Base-by-base conservation (phyloP, 2,888 invertebrate genomes). In the Orthosia gothica region DNA sequence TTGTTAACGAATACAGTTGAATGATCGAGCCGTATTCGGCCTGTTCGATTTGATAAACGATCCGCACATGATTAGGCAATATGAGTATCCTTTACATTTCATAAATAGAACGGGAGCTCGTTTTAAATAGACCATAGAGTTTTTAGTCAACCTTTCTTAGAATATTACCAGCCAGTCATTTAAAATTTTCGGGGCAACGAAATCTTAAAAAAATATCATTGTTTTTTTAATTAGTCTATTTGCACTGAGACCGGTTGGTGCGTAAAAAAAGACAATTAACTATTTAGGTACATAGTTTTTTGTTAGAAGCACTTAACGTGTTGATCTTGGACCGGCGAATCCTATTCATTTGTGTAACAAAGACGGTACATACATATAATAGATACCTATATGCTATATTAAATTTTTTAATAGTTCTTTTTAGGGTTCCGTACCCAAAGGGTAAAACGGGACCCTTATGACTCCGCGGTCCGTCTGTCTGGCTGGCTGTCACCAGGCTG, bases 1-100 rank as follows among this genome's bases (percentile, higher is more conserved):
- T 70, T 72, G 59, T 67, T 57, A 69, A 5, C 3, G 64, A 26
- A 20, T 49, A 54, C 45, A 66, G 49, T 75, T 59, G 11, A 66
- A 80, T 66, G 74, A 74, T 65, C 57, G 70, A 52, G 26, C 57
- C 59, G 11, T 50, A 64, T 58, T 55, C 54, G 59, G 45, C 63
- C 2, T 57, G 26, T 58, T 54, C 52, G 63, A 58, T 58, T 57
- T 70, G 65, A 74, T 74, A 67, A 73, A 82, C 61, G 71, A 65
- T 70, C 59, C 26, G 16, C 12, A 7, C 72, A 70, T 84, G 81
- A 76, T 70, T 16, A n/a, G 45, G 59, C 84, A 59, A 32, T 66
- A 40, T 40, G 40, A 40, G 40, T 40, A 79, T 66, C 45, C 55
- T 79, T 26, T 47, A 40, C 54, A 55, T 52, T 26, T 58, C 15